These are phyloP conservation scores for Prionace glauca DNA, from an alignment of 2,797 vertebrate species.

Conservation along the genomic window DNA sequence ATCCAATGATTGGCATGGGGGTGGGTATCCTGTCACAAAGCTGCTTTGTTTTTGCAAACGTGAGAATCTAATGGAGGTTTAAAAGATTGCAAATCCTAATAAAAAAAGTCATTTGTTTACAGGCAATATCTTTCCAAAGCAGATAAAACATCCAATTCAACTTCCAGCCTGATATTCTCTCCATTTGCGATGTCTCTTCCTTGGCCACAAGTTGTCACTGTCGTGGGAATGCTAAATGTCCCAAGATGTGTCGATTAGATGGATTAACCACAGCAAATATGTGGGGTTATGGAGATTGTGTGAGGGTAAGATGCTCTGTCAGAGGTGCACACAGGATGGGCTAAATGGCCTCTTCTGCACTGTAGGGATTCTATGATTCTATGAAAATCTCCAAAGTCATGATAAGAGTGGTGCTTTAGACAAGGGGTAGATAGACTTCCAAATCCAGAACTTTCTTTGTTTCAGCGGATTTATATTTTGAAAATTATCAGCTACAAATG, in stretches of 20 bases:
- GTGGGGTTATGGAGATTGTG: too few species aligned
- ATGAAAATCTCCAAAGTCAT: background rate
- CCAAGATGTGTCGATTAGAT: too few species aligned
- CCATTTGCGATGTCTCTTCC: background rate
- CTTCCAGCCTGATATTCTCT: background rate
- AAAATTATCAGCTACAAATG: background rate
- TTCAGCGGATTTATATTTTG: background rate
- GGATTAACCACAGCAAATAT: too few species aligned
- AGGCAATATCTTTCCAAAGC: background rate
- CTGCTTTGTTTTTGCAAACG: background rate
- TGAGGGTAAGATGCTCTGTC: too few species aligned
- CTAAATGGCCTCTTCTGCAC: too few species aligned
- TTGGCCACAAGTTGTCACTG: background rate
- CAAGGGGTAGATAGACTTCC: background rate
- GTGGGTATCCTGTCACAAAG: background rate
- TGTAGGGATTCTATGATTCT: too few species aligned
- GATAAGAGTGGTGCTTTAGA: background rate
- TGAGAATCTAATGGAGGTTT: background rate
- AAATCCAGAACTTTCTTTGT: background rate
- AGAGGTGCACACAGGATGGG: too few species aligned
- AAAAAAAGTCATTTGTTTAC: background rate
- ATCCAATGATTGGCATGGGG: background rate
- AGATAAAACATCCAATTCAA: background rate
- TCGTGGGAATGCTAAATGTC: background rate
- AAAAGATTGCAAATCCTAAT: background rate